Evolutionary conservation across 2,888 invertebrate species (phyloP), one percentile per base, ranked within the genome.

Genomic region (Troides helena): DNA sequence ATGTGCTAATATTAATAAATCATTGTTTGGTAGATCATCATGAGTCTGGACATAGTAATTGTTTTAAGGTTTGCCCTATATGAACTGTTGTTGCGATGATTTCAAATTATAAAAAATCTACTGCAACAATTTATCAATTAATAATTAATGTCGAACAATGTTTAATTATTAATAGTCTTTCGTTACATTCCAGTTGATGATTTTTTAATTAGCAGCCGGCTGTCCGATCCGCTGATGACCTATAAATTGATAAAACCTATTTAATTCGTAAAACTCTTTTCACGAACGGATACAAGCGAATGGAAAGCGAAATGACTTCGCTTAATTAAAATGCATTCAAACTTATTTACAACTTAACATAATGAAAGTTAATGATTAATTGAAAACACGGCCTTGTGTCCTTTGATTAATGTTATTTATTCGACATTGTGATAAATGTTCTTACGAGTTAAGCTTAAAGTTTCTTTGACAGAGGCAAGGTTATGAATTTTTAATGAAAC

Each of bases 311-410:
- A 68, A 64, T 68, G 57, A 68, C 62, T 68, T 59, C 43, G 21
- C 39, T 65, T 69, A 69, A 69, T 69, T 69, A 69, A 65, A 25
- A 21, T 61, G 61, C 43, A 65, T 65, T 65, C 65, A 68, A 59
- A 60, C 50, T 46, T 60, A 53, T 64, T 67, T 50, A 18, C 68
- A 62, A 36, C 58, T 62, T 39, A 62, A 62, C 56, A 39, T 10
- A 7, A n/a, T 39, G 46, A 58, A 61, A 18, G 57, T 67, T 30
- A 56, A 62, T 62, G 56, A 67, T 67, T 23, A 43, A 67, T 59
- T 64, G 60, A 64, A 68, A 39, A 39, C 10, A 25, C 18, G 30
- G 12, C 39, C 50, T 23, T 50, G 46, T 61, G 30, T 18, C 39
- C 21, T 61, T 67, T 59, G 46, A 59, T 60, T 17, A 18, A 59